Base-by-base conservation (phyloP, 2,797 vertebrate genomes). In the Chelonia mydas region DNA sequence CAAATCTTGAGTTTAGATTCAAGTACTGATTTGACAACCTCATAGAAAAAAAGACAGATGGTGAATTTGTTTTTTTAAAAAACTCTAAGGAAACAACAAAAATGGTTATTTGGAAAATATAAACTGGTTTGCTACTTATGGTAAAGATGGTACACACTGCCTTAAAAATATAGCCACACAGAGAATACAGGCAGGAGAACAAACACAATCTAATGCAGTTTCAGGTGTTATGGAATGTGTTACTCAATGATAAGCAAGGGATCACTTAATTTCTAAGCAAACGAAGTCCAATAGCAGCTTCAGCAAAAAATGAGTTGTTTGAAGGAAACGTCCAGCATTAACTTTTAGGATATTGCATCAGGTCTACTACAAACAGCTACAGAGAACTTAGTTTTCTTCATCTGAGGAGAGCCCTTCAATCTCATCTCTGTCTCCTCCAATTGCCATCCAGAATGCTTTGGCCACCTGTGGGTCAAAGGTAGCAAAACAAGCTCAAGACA, bases 371-470 rank as follows among this genome's bases (percentile, higher is more conserved):
- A 49, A 25, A 7, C 83, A 90, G 53, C 84, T 23, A 7, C 57
- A 3, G 21, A 5, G 17, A 53, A 65, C 33, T 99, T 97, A 99
- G 97, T 98, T 99, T 59, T 99, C 99, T 88, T 99, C 99, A 6
- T 99, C 99, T 0, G 99, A 99, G 84, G 99, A 99, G 92, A 99
- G 98, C 5, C 99, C 99, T 68, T 99, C 99, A 19, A 99, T 99
- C 97, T 99, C 99, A 90, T 99, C 99, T 92, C 99, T 98, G 97
- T 99, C 99, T 45, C 99, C 99, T 79, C 99, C 99, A 19, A 99
- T 99, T 2, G 99, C 99, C 99, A 99, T 99, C 99, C 99, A 99
- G 98, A 99, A 99, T 0, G 99, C 99, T 98, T 99, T 99, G 95
- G 99, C 99, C 92, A 99, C 99, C 99, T 99, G 93, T 23, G 92